Conservation (phyloP, 53 echinoderm and acorn worm species). For the Crossaster papposus region DNA sequence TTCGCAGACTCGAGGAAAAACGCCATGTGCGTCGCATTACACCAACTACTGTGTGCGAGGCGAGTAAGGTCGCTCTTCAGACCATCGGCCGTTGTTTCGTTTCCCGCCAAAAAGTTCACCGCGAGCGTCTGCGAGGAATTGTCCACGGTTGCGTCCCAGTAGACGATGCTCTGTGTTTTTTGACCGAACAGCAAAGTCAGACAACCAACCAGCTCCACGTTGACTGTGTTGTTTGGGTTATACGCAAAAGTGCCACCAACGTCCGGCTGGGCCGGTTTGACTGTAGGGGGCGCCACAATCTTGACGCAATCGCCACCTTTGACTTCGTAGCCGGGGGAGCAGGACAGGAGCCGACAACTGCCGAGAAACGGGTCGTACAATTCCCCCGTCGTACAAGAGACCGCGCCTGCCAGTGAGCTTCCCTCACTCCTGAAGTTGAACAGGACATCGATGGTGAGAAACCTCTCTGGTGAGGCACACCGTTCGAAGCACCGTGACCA, state of each 20-base stretch:
- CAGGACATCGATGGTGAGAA: slow-evolving; percentile 41
- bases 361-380: slow-evolving; percentile 60
- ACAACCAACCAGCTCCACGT: slow-evolving; percentile 30
- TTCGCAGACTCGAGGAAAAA: slow-evolving; percentile 1
- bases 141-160: slow-evolving; percentile 33
- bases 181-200: slow-evolving; percentile 5
- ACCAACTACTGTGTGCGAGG: neutral
- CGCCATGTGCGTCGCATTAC: slow-evolving; percentile 17
- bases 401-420: neutral
- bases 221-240: slow-evolving; percentile 37
- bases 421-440: slow-evolving; percentile 34
- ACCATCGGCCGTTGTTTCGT: neutral
- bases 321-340: slow-evolving; percentile 38
- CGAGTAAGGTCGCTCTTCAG: neutral
- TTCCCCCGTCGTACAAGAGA: slow-evolving; percentile 23
- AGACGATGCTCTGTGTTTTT: slow-evolving; percentile 3
- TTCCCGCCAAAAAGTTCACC: slow-evolving; percentile 10
- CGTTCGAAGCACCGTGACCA: neutral
- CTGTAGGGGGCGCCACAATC: neutral
- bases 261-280: neutral
- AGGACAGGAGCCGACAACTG: slow-evolving; percentile 40
- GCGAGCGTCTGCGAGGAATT: neutral
- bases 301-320: slow-evolving; percentile 2
- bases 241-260: slow-evolving; percentile 2
- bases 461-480: neutral